These are phyloP conservation scores for Euschistus heros DNA, from an alignment of 1,140 invertebrate species.

Conservation along the genomic window DNA sequence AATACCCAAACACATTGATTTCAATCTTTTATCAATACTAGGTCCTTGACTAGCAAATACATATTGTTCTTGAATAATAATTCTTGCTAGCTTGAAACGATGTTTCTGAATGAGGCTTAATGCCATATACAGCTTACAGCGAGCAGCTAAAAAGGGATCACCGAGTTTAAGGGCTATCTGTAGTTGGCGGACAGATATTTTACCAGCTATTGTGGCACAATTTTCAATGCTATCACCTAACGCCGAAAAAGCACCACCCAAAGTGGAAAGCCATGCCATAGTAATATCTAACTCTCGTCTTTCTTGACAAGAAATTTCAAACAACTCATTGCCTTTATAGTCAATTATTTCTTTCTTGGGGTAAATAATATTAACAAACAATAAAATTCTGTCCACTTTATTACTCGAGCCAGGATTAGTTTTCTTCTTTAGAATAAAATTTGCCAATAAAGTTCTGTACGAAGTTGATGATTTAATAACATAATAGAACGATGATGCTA, in stretches of 20 bases:
- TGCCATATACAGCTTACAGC: slow-evolving; percentile 76
- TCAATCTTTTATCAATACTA: slow-evolving; percentile 45
- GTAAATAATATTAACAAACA: not conserved
- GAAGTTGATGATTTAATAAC: not conserved
- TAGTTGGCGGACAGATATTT: slow-evolving; percentile 74
- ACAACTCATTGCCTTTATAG: slow-evolving; percentile 21
- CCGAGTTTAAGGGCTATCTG: slow-evolving; percentile 63
- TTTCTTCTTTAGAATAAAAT: not conserved
- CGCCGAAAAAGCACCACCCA: slow-evolving; percentile 88
- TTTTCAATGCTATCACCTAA: slow-evolving; percentile 71
- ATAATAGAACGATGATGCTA: not conserved
- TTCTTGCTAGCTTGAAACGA: slow-evolving; percentile 48
- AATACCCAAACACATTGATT: slow-evolving; percentile 72
- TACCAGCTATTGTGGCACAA: slow-evolving; percentile 74
- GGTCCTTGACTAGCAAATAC: slow-evolving; percentile 40
- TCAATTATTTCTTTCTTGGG: slow-evolving; percentile 14
- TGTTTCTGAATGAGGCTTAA: slow-evolving; percentile 76
- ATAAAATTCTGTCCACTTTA: not conserved
- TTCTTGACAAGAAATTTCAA: slow-evolving; percentile 38
- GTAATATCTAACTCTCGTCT: slow-evolving; percentile 67
- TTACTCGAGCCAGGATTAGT: not conserved
- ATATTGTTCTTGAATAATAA: slow-evolving; percentile 55
- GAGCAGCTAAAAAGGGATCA: slow-evolving; percentile 62
- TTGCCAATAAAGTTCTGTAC: not conserved
- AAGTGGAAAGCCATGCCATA: slow-evolving; percentile 90